A percentile compares a stretch with the other conserved stretches of the same genome.
Conservation (phyloP, 1,140 invertebrate species). For the Solenopsis invicta region DNA sequence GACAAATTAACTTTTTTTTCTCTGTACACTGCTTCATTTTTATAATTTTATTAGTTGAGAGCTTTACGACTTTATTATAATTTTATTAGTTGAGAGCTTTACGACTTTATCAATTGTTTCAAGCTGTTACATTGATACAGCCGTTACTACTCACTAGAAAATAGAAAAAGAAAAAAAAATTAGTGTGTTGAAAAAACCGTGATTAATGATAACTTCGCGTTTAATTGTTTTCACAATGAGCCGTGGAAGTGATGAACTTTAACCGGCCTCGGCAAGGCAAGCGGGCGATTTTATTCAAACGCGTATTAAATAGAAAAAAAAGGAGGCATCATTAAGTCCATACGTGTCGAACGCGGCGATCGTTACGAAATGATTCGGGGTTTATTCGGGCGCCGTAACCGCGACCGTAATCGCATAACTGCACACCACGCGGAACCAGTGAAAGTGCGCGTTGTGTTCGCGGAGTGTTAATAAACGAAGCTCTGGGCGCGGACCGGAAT, state of each 20-base stretch:
- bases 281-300: not conserved
- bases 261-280: not conserved
- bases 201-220: not conserved
- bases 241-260: not conserved
- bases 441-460: conserved; percentile 62
- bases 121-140: not conserved
- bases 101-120: not conserved
- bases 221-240: not conserved
- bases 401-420: conserved; percentile 47
- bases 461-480: conserved; percentile 67
- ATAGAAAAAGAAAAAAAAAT: not conserved
- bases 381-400: conserved; percentile 11
- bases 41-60: not conserved
- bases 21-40: no score
- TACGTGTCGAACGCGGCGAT: not conserved
- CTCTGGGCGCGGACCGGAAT: conserved; percentile 20
- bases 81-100: not conserved
- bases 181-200: not conserved
- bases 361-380: conserved; percentile 47
- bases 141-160: not conserved
- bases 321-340: not conserved
- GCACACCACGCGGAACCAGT: conserved; percentile 43
- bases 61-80: not conserved
- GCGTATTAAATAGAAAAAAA: not conserved
- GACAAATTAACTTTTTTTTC: no score